phyloP scores from a whole-genome alignment of 2,888 invertebrate species.

The Sturmia bella region DNA sequence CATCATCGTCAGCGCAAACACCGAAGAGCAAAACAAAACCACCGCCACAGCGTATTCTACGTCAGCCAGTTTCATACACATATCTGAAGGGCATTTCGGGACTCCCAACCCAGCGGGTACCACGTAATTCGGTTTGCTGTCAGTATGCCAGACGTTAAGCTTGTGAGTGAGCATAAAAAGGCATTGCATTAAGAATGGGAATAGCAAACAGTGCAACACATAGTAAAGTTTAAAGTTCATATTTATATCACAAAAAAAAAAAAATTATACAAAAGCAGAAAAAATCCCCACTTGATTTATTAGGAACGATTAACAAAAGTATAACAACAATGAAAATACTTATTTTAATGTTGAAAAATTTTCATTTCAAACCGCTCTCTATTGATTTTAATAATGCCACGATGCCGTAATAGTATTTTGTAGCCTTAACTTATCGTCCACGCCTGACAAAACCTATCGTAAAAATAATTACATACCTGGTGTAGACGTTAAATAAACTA shows the following conservation, averaged over 20 bases:
- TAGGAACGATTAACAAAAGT: no score
- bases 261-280: neutral
- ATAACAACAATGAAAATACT: no score
- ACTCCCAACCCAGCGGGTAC: constrained; percentile 90
- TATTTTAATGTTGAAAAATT: no score
- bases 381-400: no score
- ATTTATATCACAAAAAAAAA: neutral
- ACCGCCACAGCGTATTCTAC: constrained; percentile 89
- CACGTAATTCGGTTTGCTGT: constrained; percentile 83
- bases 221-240: constrained; percentile 57
- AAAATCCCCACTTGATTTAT: no score
- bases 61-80: constrained; percentile 90
- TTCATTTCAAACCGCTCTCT: no score
- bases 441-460: no score
- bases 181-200: constrained; percentile 22
- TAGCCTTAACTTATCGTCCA: no score
- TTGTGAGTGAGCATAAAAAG: constrained; percentile 1
- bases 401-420: no score
- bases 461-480: no score
- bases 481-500: no score
- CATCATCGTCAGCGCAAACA: constrained; percentile 47
- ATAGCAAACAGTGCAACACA: neutral
- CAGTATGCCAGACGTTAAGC: constrained; percentile 79
- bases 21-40: constrained; percentile 79
- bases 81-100: constrained; percentile 92